phyloP scores from a whole-genome alignment of 2,797 vertebrate genomes.

The Leptoclinus maculatus region DNA sequence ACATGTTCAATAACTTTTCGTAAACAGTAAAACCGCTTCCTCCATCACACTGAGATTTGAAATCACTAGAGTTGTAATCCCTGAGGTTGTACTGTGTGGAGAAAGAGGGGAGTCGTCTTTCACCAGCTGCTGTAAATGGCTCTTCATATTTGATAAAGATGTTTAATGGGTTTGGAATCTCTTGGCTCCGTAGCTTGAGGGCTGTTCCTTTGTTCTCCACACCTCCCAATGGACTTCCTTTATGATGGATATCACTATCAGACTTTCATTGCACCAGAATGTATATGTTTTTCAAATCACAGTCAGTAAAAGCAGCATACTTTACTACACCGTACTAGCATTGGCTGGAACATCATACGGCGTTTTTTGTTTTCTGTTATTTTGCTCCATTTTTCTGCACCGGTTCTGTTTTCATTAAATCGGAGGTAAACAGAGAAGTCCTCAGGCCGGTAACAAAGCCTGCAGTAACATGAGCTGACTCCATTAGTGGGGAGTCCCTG shows the following conservation, averaged over 20 bases:
- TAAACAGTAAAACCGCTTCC: constrained; percentile 8
- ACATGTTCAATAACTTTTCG: neutral
- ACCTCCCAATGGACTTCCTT: constrained; percentile 27
- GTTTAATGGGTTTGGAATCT: constrained; percentile 42
- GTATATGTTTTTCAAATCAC: constrained; percentile 13
- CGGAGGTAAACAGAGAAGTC: constrained; percentile 60
- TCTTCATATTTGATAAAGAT: constrained; percentile 46
- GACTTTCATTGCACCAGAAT: constrained; percentile 37
- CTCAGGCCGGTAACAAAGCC: constrained; percentile 39
- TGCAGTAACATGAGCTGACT: constrained; percentile 51
- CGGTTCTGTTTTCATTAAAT: constrained; percentile 52
- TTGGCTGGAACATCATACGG: constrained; percentile 6
- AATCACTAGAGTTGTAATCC: constrained; percentile 5
- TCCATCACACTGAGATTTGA: constrained; percentile 19
- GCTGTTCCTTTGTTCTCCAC: neutral
- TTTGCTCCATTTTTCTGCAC: constrained; percentile 39
- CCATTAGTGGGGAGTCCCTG: constrained; percentile 51
- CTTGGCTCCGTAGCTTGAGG: constrained; percentile 5
- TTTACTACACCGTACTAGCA: neutral
- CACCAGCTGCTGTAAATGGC: constrained; percentile 9
- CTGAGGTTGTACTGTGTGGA: neutral
- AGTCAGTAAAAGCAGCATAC: neutral
- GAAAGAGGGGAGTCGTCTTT: constrained; percentile 17
- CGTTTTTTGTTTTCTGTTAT: neutral
- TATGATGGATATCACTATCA: constrained; percentile 28